phyloP scores from a whole-genome alignment of 2,113 vertebrate species.

The Oxyura jamaicensis region DNA sequence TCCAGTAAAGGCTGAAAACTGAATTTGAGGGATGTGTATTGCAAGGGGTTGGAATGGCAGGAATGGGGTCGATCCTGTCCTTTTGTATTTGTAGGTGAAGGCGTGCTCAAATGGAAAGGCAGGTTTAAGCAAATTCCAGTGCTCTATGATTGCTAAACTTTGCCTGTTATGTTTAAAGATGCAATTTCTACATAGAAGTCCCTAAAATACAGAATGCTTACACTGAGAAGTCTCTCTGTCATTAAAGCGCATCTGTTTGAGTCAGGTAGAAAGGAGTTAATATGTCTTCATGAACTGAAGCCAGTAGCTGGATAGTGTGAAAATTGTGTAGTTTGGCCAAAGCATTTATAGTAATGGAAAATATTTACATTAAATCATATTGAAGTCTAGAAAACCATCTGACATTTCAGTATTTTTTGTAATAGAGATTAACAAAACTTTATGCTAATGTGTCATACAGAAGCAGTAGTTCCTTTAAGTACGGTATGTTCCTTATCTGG shows the following conservation, averaged over 20 bases:
- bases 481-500: constrained; percentile 45
- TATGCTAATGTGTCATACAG: constrained; percentile 12
- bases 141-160: not conserved
- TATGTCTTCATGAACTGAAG: not conserved
- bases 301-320: not conserved
- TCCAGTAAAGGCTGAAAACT: not conserved
- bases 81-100: not conserved
- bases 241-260: not conserved
- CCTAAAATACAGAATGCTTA: not conserved
- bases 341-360: constrained; percentile 48
- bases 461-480: not conserved
- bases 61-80: not conserved
- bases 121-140: not conserved
- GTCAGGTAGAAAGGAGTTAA: not conserved
- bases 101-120: not conserved
- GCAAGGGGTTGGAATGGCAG: not conserved
- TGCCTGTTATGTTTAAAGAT: not conserved
- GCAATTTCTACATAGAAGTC: not conserved
- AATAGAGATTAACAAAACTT: constrained; percentile 14
- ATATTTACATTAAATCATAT: constrained; percentile 35
- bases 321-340: constrained; percentile 23
- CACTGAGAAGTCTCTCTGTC: not conserved
- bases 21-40: not conserved
- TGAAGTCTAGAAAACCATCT: not conserved
- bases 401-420: not conserved